Evolutionary conservation across 1,140 invertebrate genomes (phyloP), one percentile per base, ranked within the genome.

Genomic region (Brachionus koreanus): DNA sequence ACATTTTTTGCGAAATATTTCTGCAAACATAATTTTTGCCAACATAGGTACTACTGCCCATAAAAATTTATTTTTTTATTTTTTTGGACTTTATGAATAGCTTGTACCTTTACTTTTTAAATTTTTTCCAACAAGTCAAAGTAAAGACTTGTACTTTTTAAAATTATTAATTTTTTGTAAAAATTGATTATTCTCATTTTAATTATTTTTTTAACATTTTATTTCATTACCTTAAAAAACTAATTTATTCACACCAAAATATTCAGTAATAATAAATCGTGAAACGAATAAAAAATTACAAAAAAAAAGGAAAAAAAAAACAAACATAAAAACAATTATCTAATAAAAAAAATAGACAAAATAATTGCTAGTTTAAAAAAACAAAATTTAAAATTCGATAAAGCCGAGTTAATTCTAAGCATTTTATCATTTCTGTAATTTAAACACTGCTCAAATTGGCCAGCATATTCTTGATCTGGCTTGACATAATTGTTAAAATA

Each of bases 361-460:
- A 33, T 16, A 35, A 65, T 29, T 13, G n/a, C 63, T 33, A 65
- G 13, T 65, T 57, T 57, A 23, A 57, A 57, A 57, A 57, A 57
- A 57, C 49, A 57, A 57, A 57, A 19, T 2, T 57, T 19, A 57
- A 1, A 57, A 57, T 19, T 57, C 16, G 49, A 57, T 57, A 57
- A 3, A 25, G 67, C 19, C 10, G 35, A 69, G 67, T 23, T 43
- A 9, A 43, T 25, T 25, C 19, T 39, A 23, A 57, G 49, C 49
- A 43, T 29, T 16, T 75, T 75, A 25, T 77, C 74, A 61, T 37
- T 39, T 37, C 39, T 35, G 16, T 39, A 79, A 29, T 79, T 65
- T 39, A 79, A 35, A 79, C 76, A 65, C 25, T 74, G 37, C 19
- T 74, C 69, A 23, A 46, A 74, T 46, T 46, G 39, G 16, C 39